Evolutionary conservation across 2,888 invertebrate species (phyloP), one percentile per base, ranked within the genome.

Genomic region (Tupiocoris notatus): DNA sequence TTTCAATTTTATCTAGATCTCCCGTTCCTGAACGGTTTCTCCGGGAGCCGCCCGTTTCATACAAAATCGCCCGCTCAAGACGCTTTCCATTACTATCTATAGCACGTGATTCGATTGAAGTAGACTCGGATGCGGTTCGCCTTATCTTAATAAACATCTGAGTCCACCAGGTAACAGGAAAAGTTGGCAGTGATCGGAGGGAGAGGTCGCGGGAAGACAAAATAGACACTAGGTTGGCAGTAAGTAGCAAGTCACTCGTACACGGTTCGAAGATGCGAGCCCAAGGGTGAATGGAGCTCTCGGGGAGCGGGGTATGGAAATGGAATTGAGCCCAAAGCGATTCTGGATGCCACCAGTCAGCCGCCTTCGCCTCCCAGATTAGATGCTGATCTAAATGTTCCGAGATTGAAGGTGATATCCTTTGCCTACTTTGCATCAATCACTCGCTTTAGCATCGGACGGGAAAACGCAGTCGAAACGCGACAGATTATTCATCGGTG

Each of bases 371-470:
- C 24, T 17, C 65, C 39, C 24, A 65, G 65, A 65, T 65, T 65
- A 65, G 65, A 65, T 39, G n/a, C 39, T 65, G 65, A 65, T 65
- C 65, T 65, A 39, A 65, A 65, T 65, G 65, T 65, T 24, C 25
- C 65, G 25, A 39, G 65, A 65, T 65, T 65, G 65, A 9, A 65
- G 65, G 65, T 65, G 65, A 65, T 65, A 39, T 65, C 39, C 17
- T 64, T 20, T 18, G 25, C 39, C n/a, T n/a, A n/a, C 64, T 64
- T 24, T 2, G 16, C 25, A 18, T 24, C 24, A n/a, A 2, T 17
- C 64, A 23, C 21, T 20, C 39, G 39, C 39, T 39, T 39, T 39
- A 39, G 39, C 39, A 39, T 39, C 6, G 39, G 39, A 39, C n/a
- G n/a, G n/a, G n/a, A n/a, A n/a, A n/a, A n/a, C n/a, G n/a, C n/a